Conservation (phyloP, 2,888 invertebrate genomes). For the Nasonovia ribisnigri region DNA sequence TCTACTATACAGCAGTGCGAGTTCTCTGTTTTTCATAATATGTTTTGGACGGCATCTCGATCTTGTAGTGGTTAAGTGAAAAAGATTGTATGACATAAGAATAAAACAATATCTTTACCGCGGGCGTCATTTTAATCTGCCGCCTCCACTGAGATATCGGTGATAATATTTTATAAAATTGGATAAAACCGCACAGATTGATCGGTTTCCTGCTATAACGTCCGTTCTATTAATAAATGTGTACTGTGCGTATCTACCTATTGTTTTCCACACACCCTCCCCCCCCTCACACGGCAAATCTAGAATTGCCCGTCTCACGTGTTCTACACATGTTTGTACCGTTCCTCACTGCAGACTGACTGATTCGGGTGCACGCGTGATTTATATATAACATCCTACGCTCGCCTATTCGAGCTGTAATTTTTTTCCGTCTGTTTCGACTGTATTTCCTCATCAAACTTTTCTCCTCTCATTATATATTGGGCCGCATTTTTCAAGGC, state of each 20-base stretch:
- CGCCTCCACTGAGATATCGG: not conserved
- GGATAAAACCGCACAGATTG: not conserved
- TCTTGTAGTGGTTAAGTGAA: not conserved
- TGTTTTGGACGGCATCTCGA: not conserved
- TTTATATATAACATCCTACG: not conserved
- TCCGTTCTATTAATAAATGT: not conserved
- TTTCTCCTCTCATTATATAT: not conserved
- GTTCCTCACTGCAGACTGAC: not conserved
- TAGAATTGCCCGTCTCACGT: not conserved
- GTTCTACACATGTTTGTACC: not conserved
- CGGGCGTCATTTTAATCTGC: not conserved
- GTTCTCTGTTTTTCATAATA: not conserved
- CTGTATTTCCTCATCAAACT: not conserved
- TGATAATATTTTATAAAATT: not conserved
- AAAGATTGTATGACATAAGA: not conserved
- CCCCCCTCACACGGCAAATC: not conserved
- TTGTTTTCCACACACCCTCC: not conserved
- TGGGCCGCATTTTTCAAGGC: slow-evolving; percentile 14
- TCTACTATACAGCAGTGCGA: not conserved
- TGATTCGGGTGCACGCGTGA: not conserved
- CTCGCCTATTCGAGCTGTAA: not conserved
- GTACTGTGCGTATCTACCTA: not conserved
- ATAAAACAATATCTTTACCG: not conserved
- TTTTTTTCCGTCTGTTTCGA: not conserved
- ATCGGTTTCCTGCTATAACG: not conserved